Evolutionary conservation across 1,140 invertebrate species (phyloP).

Genomic region (Danaus plexippus): DNA sequence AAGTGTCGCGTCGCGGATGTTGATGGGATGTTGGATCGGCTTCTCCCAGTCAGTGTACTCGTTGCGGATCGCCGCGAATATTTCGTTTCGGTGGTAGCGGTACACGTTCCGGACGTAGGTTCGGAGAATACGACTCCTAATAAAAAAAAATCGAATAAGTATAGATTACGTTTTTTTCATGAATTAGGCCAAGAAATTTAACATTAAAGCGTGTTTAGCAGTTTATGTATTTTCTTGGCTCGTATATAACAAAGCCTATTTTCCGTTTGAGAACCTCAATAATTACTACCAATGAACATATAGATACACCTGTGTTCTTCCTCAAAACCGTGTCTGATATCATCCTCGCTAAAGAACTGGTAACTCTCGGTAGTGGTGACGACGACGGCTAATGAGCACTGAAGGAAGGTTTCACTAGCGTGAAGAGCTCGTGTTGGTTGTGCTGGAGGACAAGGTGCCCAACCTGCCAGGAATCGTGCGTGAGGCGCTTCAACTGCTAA

Average conservation of each 20-base stretch:
- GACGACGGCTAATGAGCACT: slow-evolving; percentile 59
- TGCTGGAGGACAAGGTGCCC: slow-evolving; percentile 48
- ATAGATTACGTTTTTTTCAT: too few relatives aligned
- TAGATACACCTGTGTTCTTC: slow-evolving; percentile 74
- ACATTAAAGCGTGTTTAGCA: too few relatives aligned
- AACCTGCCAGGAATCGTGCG: slow-evolving; percentile 72
- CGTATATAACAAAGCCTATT: too few relatives aligned
- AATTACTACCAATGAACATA: background rate
- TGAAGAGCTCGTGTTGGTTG: slow-evolving; percentile 16
- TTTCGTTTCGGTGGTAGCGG: slow-evolving; percentile 91
- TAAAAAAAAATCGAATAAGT: background rate
- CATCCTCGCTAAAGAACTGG: slow-evolving; percentile 81
- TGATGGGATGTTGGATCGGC: slow-evolving; percentile 86
- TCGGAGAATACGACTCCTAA: slow-evolving; percentile 78
- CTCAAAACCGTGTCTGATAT: slow-evolving; percentile 84
- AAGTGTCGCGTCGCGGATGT: slow-evolving; percentile 86
- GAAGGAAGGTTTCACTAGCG: slow-evolving; percentile 16
- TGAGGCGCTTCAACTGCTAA: slow-evolving; percentile 77
- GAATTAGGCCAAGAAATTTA: too few relatives aligned
- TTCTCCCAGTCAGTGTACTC: slow-evolving; percentile 95
- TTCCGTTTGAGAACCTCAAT: background rate
- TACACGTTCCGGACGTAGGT: slow-evolving; percentile 91
- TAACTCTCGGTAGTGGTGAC: slow-evolving; percentile 83
- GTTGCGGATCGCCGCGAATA: slow-evolving; percentile 90
- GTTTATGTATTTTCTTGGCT: too few relatives aligned